Evolutionary conservation across 2,113 vertebrate species (phyloP).

Genomic region (Catagonus wagneri): DNA sequence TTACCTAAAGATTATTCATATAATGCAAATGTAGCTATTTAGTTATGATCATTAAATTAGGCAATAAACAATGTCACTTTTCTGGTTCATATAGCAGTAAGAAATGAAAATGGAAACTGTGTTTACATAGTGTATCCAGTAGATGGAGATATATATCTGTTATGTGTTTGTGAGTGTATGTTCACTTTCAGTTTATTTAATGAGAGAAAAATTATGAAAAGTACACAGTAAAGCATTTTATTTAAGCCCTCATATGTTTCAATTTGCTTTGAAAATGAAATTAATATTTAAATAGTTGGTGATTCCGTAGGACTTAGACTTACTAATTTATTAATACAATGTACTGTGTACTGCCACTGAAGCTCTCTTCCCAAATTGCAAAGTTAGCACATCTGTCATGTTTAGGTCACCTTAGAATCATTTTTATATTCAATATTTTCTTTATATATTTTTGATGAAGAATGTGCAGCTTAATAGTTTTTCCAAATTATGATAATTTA

Average conservation of each 20-base stretch:
- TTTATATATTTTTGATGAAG: neutral
- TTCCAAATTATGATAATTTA: neutral
- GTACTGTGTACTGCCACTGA: neutral
- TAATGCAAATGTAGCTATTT: neutral
- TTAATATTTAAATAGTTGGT: slow-evolving; percentile 3
- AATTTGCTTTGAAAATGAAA: slow-evolving; percentile 43
- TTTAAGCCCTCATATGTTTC: neutral
- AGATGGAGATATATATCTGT: slow-evolving; percentile 58
- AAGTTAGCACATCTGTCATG: neutral
- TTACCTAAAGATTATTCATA: neutral
- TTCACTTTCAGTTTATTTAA: neutral
- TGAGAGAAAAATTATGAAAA: neutral
- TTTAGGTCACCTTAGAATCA: neutral
- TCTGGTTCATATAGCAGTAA: neutral
- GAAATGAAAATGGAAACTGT: neutral
- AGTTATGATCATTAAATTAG: neutral
- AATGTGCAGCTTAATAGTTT: neutral
- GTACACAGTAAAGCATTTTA: neutral
- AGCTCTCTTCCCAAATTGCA: neutral
- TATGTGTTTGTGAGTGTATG: neutral
- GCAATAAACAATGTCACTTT: neutral
- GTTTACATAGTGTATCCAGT: slow-evolving; percentile 55
- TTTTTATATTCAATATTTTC: slow-evolving; percentile 41
- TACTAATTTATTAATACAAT: neutral
- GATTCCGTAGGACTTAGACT: neutral